Conservation (phyloP, 2,888 invertebrate genomes). For the Dicranocentrus wangi region DNA sequence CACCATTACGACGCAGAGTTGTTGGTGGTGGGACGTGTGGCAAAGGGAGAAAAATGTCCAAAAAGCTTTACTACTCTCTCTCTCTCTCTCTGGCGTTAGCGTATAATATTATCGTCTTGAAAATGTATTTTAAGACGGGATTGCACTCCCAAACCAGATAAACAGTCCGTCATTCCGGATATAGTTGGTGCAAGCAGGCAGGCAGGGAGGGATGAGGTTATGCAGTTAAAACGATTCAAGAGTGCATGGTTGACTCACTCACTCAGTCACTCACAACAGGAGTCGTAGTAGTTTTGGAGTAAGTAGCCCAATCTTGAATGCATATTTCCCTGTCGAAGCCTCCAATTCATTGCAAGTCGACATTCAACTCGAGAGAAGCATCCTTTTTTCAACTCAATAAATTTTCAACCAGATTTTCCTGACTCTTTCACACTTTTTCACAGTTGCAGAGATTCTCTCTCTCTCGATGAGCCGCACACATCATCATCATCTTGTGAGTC, state of each 20-base stretch:
- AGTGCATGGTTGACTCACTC: conserved; percentile 35
- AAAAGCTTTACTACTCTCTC: conserved; percentile 46
- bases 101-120: conserved; percentile 19
- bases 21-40: background rate
- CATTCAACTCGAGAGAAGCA: no score
- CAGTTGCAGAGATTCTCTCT: conserved; percentile 28
- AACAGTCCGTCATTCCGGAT: conserved; percentile 17
- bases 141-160: conserved; percentile 37
- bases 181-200: background rate
- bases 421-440: conserved; percentile 53
- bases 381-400: no score
- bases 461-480: conserved; percentile 35
- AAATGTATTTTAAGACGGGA: conserved; percentile 55
- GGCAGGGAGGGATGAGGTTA: background rate
- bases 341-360: no score
- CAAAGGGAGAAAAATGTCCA: conserved; percentile 70
- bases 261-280: background rate
- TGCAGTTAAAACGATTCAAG: conserved; percentile 16
- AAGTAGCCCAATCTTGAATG: no score
- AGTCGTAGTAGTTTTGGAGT: no score
- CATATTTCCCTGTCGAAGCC: no score
- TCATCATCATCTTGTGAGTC: conserved; percentile 2
- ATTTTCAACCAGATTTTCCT: no score
- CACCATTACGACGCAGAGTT: background rate
- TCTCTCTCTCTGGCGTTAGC: no score